Percentiles rank a stretch among this genome's conserved stretches.
Evolutionary conservation across 2,113 vertebrate species (phyloP).

Genomic region (Cryptotis parvus): DNA sequence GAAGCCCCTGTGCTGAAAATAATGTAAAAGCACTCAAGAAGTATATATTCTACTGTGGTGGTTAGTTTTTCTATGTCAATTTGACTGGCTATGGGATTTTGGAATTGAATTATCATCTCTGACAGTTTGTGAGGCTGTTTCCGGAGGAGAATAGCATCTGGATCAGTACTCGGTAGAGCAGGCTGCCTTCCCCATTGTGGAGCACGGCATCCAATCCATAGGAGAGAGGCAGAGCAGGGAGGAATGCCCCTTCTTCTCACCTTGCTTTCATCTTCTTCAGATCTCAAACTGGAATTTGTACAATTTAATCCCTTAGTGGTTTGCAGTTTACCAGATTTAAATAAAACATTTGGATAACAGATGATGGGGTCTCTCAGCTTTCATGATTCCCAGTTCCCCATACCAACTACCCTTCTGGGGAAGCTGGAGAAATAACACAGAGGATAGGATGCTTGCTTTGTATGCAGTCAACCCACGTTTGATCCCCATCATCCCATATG

Average conservation of each 20-base stretch:
- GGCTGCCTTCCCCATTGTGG: not conserved
- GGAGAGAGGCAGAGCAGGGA: not conserved
- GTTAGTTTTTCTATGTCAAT: not conserved
- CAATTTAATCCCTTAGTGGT: not conserved
- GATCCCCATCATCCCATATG: too few species aligned
- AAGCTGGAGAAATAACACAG: not conserved
- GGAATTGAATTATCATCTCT: not conserved
- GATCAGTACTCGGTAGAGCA: not conserved
- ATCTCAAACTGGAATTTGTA: not conserved
- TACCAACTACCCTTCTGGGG: not conserved
- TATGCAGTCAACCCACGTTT: too few species aligned
- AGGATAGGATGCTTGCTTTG: too few species aligned
- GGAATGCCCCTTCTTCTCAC: not conserved
- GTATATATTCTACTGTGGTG: not conserved
- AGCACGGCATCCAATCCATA: not conserved
- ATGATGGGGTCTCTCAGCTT: not conserved
- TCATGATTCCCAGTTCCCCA: not conserved
- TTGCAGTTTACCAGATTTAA: not conserved
- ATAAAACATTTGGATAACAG: not conserved
- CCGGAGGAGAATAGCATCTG: not conserved
- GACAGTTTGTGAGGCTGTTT: not conserved
- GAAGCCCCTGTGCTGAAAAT: not conserved
- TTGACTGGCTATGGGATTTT: not conserved
- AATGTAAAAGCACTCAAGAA: not conserved
- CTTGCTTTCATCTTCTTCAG: not conserved